Evolutionary conservation across 1,140 invertebrate genomes (phyloP), one percentile per base, ranked within the genome.

Genomic region (Pogonognathellus flavescens): DNA sequence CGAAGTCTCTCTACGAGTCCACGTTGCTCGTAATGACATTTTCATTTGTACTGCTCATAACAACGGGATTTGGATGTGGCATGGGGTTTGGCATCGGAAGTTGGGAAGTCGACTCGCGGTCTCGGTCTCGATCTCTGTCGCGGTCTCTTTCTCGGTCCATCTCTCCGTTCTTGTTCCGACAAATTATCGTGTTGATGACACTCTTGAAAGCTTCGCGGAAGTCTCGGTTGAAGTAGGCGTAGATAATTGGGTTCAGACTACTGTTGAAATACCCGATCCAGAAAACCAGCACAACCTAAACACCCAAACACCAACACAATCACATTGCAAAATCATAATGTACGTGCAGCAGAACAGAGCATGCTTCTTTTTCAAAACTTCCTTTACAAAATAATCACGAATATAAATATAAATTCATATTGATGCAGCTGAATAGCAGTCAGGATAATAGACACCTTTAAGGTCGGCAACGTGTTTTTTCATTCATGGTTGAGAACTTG

Each of bases 261-360:
- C 96, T 98, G 92, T 99, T 99, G 92, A 97, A 96, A 92, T 99
- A 99, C 5, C 97, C 98, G 18, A 99, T 95, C 98, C 98, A 99
- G 92, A 98, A 98, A 11, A 98, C 93, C 1, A 94, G 93, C 0
- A 95, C 95, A 3, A 72, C 66, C 66, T 72, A 10, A 25, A 50
- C 14, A 49, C 2, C 13, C 14, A 50, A n/a, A 62, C n/a, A 18
- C 66, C n/a, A n/a, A n/a, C n/a, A n/a, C n/a, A n/a, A n/a, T n/a
- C n/a, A n/a, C n/a, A n/a, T n/a, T n/a, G n/a, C n/a, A n/a, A n/a
- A n/a, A n/a, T n/a, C n/a, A n/a, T n/a, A n/a, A n/a, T n/a, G n/a
- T n/a, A n/a, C n/a, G n/a, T n/a, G n/a, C n/a, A n/a, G n/a, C n/a
- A n/a, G n/a, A n/a, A n/a, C n/a, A n/a, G n/a, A n/a, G n/a, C n/a